These are phyloP conservation scores for Buteo buteo DNA, from an alignment of 2,113 vertebrate genomes.

Conservation along the genomic window DNA sequence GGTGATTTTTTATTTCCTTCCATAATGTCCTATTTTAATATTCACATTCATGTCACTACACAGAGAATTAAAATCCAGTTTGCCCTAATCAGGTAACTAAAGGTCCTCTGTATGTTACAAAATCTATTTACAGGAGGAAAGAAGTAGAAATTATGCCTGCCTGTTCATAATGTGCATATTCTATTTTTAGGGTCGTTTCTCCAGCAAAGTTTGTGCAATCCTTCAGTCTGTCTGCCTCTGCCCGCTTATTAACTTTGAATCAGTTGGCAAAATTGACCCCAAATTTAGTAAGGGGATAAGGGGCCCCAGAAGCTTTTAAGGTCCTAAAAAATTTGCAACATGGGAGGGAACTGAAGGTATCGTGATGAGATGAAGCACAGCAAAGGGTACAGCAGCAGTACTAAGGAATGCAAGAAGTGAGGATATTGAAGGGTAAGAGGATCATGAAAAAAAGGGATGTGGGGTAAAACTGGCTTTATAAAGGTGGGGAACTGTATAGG, in stretches of 20 bases:
- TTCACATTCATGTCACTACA: neutral
- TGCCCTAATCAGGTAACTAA: neutral
- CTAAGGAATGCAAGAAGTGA: neutral
- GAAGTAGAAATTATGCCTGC: neutral
- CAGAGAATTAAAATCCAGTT: neutral
- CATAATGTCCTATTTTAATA: neutral
- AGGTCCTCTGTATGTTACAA: neutral
- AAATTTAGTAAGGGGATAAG: neutral
- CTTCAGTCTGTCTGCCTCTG: neutral
- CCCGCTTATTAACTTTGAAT: neutral
- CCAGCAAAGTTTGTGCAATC: neutral
- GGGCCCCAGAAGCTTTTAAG: neutral
- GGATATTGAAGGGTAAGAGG: neutral
- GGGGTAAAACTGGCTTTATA: neutral
- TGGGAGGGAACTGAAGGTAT: neutral
- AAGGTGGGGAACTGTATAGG: neutral
- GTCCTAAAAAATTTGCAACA: neutral
- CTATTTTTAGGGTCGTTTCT: neutral
- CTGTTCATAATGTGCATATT: neutral
- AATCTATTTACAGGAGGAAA: neutral
- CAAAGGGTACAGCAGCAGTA: neutral
- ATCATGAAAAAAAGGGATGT: neutral
- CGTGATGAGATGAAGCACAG: neutral
- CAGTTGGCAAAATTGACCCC: neutral
- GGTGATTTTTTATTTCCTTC: neutral